Base-by-base conservation (phyloP, 2,797 vertebrate species). In the Mionectes olivaceus region DNA sequence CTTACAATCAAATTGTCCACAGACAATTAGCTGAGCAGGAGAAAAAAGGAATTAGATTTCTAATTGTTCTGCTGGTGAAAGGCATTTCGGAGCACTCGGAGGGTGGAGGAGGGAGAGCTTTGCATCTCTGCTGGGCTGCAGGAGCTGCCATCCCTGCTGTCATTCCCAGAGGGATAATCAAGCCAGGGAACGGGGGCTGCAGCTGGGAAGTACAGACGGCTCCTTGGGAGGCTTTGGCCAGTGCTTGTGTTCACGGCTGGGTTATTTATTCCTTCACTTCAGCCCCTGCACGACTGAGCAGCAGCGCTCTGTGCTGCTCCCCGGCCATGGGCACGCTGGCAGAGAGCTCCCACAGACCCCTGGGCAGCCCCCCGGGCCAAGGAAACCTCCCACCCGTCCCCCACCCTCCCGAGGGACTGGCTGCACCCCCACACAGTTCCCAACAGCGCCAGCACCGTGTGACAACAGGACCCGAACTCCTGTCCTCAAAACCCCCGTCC, bases 1-100 rank as follows among this genome's bases (percentile, higher is more conserved):
- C 96, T 97, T 95, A 97, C 97, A 97, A 97, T 97, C 97, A 97
- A 97, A 98, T 97, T 81, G 96, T 97, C 96, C 96, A 96, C 97
- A 96, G 96, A 97, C 97, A 98, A 98, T 98, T 98, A 98, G 97
- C 95, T 52, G 97, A 98, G 97, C 95, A 90, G 96, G 97, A 97
- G 97, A 97, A 97, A 39, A 97, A 84, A 97, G 96, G 95, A 96
- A 97, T 97, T 96, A 97, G 96, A 91, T 97, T 97, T 97, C 97
- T 98, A 97, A 98, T 98, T 97, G 97, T 97, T 97, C 94, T 96
- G 78, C 86, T 67, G 91, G 97, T 95, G 97, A 94, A 96, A 98
- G 94, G 93, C 19, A 6, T 93, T 84, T 68, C 0, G 7, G 85
- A 91, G 90, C 43, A 15, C 83, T 61, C 9, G 46, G 68, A 88